Conservation (phyloP, 2,113 vertebrate genomes). For the Proteles cristata region DNA sequence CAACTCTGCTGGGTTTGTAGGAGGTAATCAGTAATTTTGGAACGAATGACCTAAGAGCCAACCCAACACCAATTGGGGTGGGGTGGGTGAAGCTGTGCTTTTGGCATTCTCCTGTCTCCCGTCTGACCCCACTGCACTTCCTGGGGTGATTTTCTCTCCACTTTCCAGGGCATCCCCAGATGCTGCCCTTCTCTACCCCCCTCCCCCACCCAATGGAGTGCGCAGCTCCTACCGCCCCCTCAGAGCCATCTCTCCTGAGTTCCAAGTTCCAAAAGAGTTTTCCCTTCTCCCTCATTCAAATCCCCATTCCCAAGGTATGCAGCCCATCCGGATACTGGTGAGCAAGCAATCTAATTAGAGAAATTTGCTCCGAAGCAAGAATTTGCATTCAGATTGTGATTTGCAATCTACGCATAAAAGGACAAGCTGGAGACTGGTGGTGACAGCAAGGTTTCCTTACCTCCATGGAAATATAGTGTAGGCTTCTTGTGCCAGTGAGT, state of each 20-base stretch:
- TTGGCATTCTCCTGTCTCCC: neutral
- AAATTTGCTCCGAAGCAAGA: neutral
- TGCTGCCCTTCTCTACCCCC: neutral
- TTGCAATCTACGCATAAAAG: neutral
- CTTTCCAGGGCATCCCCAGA: too few species aligned
- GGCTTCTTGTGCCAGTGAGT: neutral
- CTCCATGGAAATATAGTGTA: neutral
- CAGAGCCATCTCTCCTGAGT: neutral
- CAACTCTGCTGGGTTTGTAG: neutral
- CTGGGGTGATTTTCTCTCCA: too few species aligned
- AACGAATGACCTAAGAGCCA: neutral
- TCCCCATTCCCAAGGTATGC: neutral
- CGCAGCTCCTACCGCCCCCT: neutral
- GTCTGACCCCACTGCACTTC: neutral
- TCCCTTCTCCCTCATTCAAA: neutral
- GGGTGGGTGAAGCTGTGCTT: neutral
- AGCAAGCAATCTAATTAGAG: neutral
- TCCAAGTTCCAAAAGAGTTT: neutral
- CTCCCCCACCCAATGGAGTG: neutral
- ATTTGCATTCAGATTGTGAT: neutral
- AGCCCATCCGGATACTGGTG: neutral
- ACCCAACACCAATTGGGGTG: neutral
- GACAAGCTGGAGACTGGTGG: neutral
- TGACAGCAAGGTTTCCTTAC: neutral
- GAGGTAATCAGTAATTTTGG: neutral